Evolutionary conservation across 2,888 invertebrate species (phyloP), one percentile per base, ranked within the genome.

Genomic region (Atherix ibis): DNA sequence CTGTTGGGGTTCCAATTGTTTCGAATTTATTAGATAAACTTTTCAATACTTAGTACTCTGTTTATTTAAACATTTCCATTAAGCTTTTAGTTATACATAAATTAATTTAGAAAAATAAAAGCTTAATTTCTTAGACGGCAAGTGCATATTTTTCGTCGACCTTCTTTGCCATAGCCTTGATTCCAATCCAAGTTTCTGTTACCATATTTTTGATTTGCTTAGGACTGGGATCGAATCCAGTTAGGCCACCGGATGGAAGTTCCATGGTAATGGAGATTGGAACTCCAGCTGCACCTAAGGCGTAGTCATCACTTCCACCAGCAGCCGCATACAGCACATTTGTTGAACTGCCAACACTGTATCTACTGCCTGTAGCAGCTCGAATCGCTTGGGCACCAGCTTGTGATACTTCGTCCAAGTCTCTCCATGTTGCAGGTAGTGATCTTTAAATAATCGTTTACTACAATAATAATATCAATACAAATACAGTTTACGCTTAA

Each of bases 271-370:
- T 76, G 0, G 71, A 49, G 6, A 76, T 52, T 4, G 68, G 65
- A 27, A 73, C 65, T 2, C 68, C 70, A 9, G 51, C 63, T 3
- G 59, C 57, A 2, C 51, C 66, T 52, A 71, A 70, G 1, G 69
- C 71, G 52, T 71, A 80, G 43, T 79, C 78, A 47, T 73, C 72
- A 44, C 75, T 67, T 5, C 71, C 70, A 1, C 79, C 79, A 14
- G 68, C 58, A 2, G 68, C 66, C 3, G 60, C 51, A 35, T 68
- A 60, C 5, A 68, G 45, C 2, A 63, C 57, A 44, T 61, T 62
- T 1, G 66, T 61, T 1, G 66, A 63, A 25, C 57, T 63, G 16
- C 68, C 68, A 4, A 62, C 49, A 0, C 19, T 45, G 34, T 66
- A 66, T 3, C 25, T 32, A 1, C 56, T 55, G 5, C 59, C 58